Percentiles rank a stretch among this genome's conserved stretches.
Conservation (phyloP, 2,797 vertebrate genomes). For the Eulemur coronatus region DNA sequence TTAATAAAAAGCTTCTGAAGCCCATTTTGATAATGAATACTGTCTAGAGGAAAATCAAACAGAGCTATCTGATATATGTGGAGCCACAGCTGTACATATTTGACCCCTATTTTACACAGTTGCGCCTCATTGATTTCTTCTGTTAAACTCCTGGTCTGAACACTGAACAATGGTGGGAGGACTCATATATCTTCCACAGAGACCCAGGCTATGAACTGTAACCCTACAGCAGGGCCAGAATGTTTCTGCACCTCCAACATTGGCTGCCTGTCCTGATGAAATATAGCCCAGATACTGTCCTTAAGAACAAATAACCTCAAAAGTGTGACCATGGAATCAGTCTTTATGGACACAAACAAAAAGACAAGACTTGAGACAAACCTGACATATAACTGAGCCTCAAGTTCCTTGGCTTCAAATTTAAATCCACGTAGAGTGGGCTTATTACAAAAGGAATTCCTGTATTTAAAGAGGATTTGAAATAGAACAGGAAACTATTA, state of each 20-base stretch:
- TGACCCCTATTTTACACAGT: slow-evolving; percentile 87
- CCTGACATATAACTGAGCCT: background rate
- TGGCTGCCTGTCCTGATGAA: slow-evolving; percentile 83
- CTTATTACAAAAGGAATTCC: background rate
- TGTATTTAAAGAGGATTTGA: background rate
- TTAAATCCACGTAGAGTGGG: background rate
- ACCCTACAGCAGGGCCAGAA: slow-evolving; percentile 76
- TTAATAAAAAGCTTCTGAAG: slow-evolving; percentile 81
- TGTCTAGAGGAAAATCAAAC: slow-evolving; percentile 78
- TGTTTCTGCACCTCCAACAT: slow-evolving; percentile 70
- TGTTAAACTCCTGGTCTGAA: slow-evolving; percentile 80
- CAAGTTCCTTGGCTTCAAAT: background rate
- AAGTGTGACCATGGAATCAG: slow-evolving; percentile 76
- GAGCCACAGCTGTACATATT: slow-evolving; percentile 85
- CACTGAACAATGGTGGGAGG: slow-evolving; percentile 79
- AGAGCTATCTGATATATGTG: slow-evolving; percentile 78
- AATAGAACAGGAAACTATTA: background rate
- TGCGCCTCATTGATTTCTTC: slow-evolving; percentile 85
- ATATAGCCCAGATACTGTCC: slow-evolving; percentile 82
- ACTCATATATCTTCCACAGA: slow-evolving; percentile 83
- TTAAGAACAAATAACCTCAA: slow-evolving; percentile 84
- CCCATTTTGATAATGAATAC: slow-evolving; percentile 79
- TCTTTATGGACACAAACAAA: slow-evolving; percentile 65
- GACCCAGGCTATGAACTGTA: slow-evolving; percentile 84
- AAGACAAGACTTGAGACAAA: slow-evolving; percentile 6